phyloP scores from a whole-genome alignment of 1,140 invertebrate species.

The Drosophila pseudoobscura region DNA sequence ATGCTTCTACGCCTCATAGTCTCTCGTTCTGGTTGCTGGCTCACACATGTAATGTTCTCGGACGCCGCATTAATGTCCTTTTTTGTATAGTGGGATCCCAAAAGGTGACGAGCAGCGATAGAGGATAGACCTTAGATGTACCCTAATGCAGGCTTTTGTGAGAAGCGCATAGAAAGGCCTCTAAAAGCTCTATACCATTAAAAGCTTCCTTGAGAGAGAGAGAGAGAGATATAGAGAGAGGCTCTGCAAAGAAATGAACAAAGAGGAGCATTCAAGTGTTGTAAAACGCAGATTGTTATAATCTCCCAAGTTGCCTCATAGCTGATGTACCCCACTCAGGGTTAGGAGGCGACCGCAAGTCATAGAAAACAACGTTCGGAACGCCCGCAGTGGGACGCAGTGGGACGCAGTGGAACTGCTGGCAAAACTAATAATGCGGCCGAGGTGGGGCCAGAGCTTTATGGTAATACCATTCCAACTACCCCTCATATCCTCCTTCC shows the following conservation, averaged over 20 bases:
- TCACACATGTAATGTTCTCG: slow-evolving; percentile 52
- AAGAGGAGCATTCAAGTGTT: neutral
- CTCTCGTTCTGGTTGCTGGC: slow-evolving; percentile 12
- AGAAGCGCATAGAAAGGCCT: neutral
- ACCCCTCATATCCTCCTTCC: neutral
- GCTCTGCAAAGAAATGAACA: neutral
- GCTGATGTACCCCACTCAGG: neutral
- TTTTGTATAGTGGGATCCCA: slow-evolving; percentile 7
- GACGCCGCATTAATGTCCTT: slow-evolving; percentile 50
- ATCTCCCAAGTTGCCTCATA: no score
- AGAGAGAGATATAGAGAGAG: no score
- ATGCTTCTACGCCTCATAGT: slow-evolving; percentile 16
- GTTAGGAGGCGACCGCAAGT: neutral
- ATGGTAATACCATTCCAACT: slow-evolving; percentile 33
- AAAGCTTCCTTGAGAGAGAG: neutral
- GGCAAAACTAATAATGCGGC: slow-evolving; percentile 33
- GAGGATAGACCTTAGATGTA: neutral
- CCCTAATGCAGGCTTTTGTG: neutral
- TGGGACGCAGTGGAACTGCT: slow-evolving; percentile 2
- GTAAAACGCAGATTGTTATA: no score
- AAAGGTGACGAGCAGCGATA: neutral
- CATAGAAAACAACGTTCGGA: slow-evolving; percentile 3
- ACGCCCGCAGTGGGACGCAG: neutral
- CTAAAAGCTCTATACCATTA: neutral
- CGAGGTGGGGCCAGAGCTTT: neutral